Conservation (phyloP, 2,113 vertebrate genomes). For the Cromileptes altivelis region DNA sequence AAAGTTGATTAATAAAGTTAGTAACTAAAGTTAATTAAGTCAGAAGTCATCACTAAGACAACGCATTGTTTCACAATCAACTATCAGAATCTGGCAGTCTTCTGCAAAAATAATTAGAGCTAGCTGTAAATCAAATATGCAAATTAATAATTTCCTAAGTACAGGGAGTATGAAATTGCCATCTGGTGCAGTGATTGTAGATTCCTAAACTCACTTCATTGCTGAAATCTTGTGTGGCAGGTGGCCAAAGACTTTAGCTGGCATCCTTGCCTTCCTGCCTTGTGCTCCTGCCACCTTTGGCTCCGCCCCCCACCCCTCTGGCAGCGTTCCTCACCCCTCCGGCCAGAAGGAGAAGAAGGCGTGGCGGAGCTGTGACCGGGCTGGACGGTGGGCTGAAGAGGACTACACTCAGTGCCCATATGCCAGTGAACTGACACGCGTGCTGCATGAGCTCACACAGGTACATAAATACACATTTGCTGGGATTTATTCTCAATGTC, state of each 20-base stretch:
- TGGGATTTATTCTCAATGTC: background rate
- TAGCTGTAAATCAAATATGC: conserved; percentile 52
- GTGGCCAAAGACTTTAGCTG: conserved; percentile 92
- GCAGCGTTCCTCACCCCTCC: conserved; percentile 59
- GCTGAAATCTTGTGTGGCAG: conserved; percentile 73
- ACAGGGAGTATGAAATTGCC: conserved; percentile 50
- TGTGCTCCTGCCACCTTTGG: conserved; percentile 86
- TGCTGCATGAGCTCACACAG: conserved; percentile 91
- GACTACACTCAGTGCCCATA: conserved; percentile 92
- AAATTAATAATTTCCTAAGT: conserved; percentile 52
- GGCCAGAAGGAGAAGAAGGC: conserved; percentile 85
- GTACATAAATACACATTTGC: conserved; percentile 67
- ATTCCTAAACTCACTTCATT: background rate
- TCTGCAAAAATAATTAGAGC: conserved; percentile 47
- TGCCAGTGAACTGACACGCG: conserved; percentile 88
- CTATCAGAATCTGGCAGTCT: conserved; percentile 45
- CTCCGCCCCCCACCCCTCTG: conserved; percentile 79
- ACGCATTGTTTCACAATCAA: conserved; percentile 45
- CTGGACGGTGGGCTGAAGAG: conserved; percentile 90
- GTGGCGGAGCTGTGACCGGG: conserved; percentile 89
- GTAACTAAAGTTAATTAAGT: conserved; percentile 35
- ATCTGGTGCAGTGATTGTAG: conserved; percentile 36
- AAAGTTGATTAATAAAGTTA: conserved; percentile 32
- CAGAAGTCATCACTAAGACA: conserved; percentile 38
- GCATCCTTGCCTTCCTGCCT: conserved; percentile 88